These are phyloP conservation scores for Asteroscopus sphinx DNA, from an alignment of 2,888 invertebrate species.

Conservation along the genomic window DNA sequence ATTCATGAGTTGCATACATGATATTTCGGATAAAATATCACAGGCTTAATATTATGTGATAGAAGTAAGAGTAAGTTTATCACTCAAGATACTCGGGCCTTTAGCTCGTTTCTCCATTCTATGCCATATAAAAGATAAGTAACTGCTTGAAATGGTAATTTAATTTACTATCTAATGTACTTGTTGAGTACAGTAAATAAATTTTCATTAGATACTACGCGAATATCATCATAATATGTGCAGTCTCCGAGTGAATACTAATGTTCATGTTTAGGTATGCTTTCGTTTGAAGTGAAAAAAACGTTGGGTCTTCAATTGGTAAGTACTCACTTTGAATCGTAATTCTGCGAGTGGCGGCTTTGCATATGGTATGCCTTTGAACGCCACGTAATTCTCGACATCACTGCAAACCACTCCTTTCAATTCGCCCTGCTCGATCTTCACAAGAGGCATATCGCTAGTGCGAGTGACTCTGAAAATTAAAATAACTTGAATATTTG, in stretches of 20 bases:
- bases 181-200: constrained; percentile 25
- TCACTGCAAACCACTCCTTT: constrained; percentile 72
- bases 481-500: constrained; percentile 27
- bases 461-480: constrained; percentile 58
- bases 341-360: constrained; percentile 89
- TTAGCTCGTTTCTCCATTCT: too few species aligned
- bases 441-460: constrained; percentile 68
- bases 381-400: constrained; percentile 75
- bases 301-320: constrained; percentile 59
- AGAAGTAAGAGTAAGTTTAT: too few species aligned
- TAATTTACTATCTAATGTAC: constrained; percentile 21
- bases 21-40: too few species aligned
- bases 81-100: too few species aligned
- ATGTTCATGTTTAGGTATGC: constrained; percentile 60
- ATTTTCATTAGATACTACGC: constrained; percentile 19
- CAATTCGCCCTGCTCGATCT: constrained; percentile 75
- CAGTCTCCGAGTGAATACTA: constrained; percentile 60
- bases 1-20: too few species aligned
- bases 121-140: constrained; percentile 5
- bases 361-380: constrained; percentile 91
- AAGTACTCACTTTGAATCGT: constrained; percentile 90
- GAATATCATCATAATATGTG: constrained; percentile 23
- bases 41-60: too few species aligned
- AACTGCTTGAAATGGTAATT: constrained; percentile 34
- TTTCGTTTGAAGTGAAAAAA: constrained; percentile 63